Conservation (phyloP, 2,888 invertebrate genomes). For the Leptinotarsa tumamoca region DNA sequence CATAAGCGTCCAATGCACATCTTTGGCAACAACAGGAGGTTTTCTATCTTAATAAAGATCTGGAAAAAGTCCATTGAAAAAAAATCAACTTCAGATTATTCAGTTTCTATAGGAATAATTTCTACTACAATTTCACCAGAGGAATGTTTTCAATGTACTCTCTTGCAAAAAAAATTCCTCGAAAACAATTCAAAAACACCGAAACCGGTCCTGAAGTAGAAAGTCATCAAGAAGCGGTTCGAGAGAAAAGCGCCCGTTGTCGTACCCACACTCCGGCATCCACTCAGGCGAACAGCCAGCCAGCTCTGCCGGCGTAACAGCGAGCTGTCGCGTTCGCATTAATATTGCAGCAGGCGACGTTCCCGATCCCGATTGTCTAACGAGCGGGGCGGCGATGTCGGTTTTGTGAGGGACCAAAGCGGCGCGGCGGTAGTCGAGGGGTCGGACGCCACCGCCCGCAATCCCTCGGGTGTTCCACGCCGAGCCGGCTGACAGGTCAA, state of each 20-base stretch:
- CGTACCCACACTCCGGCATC: constrained; percentile 21
- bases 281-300: constrained; percentile 30
- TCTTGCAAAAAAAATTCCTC: neutral
- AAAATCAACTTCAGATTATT: too few species aligned
- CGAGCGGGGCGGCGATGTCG: constrained; percentile 56
- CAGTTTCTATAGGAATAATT: too few species aligned
- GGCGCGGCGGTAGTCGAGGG: constrained; percentile 36
- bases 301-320: constrained; percentile 40
- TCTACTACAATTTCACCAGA: too few species aligned
- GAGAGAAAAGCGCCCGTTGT: constrained; percentile 14
- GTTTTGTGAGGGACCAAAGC: constrained; percentile 28
- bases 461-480: constrained; percentile 20
- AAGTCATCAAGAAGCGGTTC: constrained; percentile 5
- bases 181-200: neutral
- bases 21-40: too few species aligned
- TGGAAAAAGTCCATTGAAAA: too few species aligned
- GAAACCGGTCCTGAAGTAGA: neutral
- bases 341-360: constrained; percentile 62
- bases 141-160: neutral
- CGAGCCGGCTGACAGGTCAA: constrained; percentile 58
- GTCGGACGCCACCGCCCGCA: constrained; percentile 13
- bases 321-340: constrained; percentile 60
- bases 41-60: too few species aligned
- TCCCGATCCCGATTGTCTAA: constrained; percentile 64
- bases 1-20: too few species aligned